Conservation (phyloP, 1,140 invertebrate species). For the Brachionus asplanchnoidis region DNA sequence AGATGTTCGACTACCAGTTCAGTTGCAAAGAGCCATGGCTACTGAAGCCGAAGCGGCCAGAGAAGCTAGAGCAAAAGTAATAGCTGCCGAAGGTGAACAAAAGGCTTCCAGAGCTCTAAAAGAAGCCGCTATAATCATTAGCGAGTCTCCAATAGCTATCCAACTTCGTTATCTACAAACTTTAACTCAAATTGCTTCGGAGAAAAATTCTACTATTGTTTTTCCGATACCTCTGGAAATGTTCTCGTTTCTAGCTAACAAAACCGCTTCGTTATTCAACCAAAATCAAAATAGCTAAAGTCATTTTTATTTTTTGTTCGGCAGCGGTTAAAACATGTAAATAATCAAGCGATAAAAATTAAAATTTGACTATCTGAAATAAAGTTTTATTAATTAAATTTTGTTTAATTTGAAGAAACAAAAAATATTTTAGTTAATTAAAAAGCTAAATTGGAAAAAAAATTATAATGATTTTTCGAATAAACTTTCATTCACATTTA, state of each 20-base stretch:
- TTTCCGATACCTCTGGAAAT: constrained; percentile 91
- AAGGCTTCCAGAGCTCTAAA: constrained; percentile 41
- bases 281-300: not conserved
- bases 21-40: constrained; percentile 52
- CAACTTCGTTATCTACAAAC: constrained; percentile 75
- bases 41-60: constrained; percentile 52
- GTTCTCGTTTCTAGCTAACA: constrained; percentile 53
- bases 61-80: constrained; percentile 52
- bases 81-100: constrained; percentile 43
- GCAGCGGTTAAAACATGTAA: not conserved
- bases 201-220: constrained; percentile 96
- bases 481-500: not conserved
- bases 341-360: not conserved
- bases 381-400: not conserved
- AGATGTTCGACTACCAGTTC: constrained; percentile 48
- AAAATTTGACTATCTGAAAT: not conserved
- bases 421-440: not conserved
- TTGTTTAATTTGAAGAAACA: too few species aligned
- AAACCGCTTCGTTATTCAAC: not conserved
- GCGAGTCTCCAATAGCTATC: constrained; percentile 68
- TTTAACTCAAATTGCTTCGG: constrained; percentile 85
- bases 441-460: not conserved
- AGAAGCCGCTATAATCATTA: constrained; percentile 33
- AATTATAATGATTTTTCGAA: not conserved
- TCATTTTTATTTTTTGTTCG: not conserved